A percentile compares a stretch with the other conserved stretches of the same genome.
These are phyloP conservation scores for Seira musarum DNA, from an alignment of 2,888 invertebrate genomes.

Conservation along the genomic window DNA sequence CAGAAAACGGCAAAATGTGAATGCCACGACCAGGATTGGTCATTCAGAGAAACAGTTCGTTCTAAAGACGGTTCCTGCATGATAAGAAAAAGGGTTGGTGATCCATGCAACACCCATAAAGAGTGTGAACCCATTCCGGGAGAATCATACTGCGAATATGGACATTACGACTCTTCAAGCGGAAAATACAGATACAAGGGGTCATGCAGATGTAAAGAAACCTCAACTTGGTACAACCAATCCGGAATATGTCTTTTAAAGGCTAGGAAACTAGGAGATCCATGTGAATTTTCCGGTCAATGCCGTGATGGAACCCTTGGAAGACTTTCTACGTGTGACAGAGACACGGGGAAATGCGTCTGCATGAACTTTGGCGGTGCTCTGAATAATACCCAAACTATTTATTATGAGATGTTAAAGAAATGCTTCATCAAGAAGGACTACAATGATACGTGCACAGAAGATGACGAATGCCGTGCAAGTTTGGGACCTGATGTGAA, in stretches of 20 bases:
- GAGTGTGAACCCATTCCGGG: constrained; percentile 45
- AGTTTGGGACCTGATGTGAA: constrained; percentile 42
- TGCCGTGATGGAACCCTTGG: constrained; percentile 37
- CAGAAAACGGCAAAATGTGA: too few relatives aligned
- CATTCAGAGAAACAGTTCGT: too few relatives aligned
- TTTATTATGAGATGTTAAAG: constrained; percentile 25
- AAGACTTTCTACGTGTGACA: constrained; percentile 27
- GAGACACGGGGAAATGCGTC: constrained; percentile 16
- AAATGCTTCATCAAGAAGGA: constrained; percentile 48
- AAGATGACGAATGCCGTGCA: constrained; percentile 47
- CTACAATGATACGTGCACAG: constrained; percentile 51
- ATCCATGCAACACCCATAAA: constrained; percentile 31
- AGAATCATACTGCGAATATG: constrained; percentile 30
- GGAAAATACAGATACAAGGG: constrained; percentile 19
- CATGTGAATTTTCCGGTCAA: constrained; percentile 38
- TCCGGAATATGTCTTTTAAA: constrained; percentile 30
- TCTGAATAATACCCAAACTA: background rate
- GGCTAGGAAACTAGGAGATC: constrained; percentile 23
- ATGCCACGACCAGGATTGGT: too few relatives aligned
- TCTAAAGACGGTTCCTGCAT: constrained; percentile 21
- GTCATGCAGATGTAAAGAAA: constrained; percentile 40
- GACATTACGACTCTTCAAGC: background rate
- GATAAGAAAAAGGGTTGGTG: constrained; percentile 28
- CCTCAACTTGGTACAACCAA: constrained; percentile 22
- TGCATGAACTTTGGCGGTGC: constrained; percentile 18